Base-by-base conservation (phyloP, 2,888 invertebrate species). In the Caenorhabditis parvicauda region DNA sequence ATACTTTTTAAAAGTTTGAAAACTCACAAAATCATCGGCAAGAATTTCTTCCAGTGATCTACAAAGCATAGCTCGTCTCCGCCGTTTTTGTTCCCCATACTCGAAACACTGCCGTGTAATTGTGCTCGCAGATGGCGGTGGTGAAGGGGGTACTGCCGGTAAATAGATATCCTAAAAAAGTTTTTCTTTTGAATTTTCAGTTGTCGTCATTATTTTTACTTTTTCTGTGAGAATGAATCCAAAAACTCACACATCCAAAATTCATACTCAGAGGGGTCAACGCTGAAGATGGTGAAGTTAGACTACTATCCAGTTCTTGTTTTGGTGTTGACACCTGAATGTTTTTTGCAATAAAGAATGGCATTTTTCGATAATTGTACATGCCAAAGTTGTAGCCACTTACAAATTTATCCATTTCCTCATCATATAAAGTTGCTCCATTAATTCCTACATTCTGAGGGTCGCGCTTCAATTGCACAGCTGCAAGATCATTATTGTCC, bases 61-160 rank as follows among this genome's bases (percentile, higher is more conserved):
- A 54, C 78, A 78, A 7, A 78, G 48, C 72, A 78, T 74, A 19
- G 73, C 61, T 45, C 73, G 60, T 21, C 78, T 55, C 29, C 77
- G 42, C 32, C 68, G 49, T 57, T 73, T 70, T 56, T 78, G 78
- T 38, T 78, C 76, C 9, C 46, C n/a, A 38, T 61, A 70, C 17
- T 70, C 67, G 43, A 47, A 59, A 12, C 53, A 54, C 45, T 59
- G 63, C 42, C 41, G 43, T 17, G 55, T 35, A 9, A 72, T 59
- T 3, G 61, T 38, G 3, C 56, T 45, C 14, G 49, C n/a, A 7
- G 62, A 54, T 2, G 57, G 45, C 2, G 72, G 72, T 4, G 72
- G 72, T 21, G 68, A 64, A 0, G 67, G 59, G 9, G 70, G 64
- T 9, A 72, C 38, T 0, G 62, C 59, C 17, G 72, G 72, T 21